Evolutionary conservation across 2,888 invertebrate species (phyloP).

Genomic region (Rutpela maculata): DNA sequence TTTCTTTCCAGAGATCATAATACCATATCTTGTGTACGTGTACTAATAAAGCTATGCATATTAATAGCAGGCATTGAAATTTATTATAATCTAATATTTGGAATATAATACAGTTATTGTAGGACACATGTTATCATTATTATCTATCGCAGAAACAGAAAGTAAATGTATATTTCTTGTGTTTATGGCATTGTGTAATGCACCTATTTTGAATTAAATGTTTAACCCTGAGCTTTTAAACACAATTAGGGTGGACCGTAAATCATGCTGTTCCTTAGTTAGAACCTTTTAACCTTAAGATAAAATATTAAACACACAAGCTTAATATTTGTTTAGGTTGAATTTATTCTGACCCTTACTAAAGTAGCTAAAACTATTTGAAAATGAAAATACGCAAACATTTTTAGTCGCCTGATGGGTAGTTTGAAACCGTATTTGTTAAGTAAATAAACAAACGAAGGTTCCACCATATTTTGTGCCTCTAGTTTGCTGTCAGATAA

Average conservation of each 20-base stretch:
- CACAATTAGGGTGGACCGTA: conserved; percentile 23
- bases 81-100: too few relatives aligned
- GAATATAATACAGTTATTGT: background rate
- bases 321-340: conserved; percentile 35
- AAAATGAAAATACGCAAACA: conserved; percentile 37
- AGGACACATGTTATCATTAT: background rate
- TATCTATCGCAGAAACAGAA: background rate
- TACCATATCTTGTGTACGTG: too few relatives aligned
- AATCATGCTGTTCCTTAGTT: conserved; percentile 24
- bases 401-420: conserved; percentile 29
- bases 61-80: too few relatives aligned
- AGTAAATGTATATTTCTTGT: background rate
- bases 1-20: too few relatives aligned
- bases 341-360: conserved; percentile 22
- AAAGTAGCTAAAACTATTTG: conserved; percentile 35
- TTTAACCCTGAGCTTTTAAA: conserved; percentile 15
- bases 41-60: too few relatives aligned
- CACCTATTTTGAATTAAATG: background rate
- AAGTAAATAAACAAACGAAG: conserved; percentile 37
- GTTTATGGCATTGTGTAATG: background rate
- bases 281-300: conserved; percentile 23
- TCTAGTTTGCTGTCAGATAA: conserved; percentile 34
- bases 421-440: conserved; percentile 28
- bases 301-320: conserved; percentile 35
- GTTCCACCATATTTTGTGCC: conserved; percentile 28